Evolutionary conservation across 2,888 invertebrate genomes (phyloP).

Genomic region (Lasioglossum zephyrum): DNA sequence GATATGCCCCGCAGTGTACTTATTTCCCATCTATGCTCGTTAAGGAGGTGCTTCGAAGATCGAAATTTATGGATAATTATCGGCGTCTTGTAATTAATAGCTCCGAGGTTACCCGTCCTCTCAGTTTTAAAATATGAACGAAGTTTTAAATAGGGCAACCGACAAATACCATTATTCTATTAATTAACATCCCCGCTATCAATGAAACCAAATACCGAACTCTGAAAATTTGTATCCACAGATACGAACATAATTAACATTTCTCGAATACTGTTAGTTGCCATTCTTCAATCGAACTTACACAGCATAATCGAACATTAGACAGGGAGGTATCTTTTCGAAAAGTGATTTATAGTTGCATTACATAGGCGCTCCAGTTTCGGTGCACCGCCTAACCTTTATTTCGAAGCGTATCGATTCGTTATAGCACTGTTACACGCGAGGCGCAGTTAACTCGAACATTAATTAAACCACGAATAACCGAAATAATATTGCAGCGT

Average conservation of each 20-base stretch:
- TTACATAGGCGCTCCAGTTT: not conserved
- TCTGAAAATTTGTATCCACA: slow-evolving; percentile 13
- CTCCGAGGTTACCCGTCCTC: slow-evolving; percentile 23
- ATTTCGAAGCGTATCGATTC: slow-evolving; percentile 24
- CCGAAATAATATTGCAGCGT: not conserved
- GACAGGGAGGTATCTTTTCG: not conserved
- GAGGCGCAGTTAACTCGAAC: slow-evolving; percentile 23
- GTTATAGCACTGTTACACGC: not conserved
- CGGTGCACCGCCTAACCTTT: not conserved
- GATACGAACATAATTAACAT: not conserved
- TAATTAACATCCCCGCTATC: slow-evolving; percentile 15
- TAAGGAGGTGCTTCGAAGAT: not conserved
- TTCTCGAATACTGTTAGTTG: not conserved
- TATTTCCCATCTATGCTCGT: not conserved
- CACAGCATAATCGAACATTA: not conserved
- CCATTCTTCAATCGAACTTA: not conserved
- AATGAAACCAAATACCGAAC: not conserved
- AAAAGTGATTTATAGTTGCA: not conserved
- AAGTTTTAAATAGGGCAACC: not conserved
- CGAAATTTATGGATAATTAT: slow-evolving; percentile 62
- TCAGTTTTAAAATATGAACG: not conserved
- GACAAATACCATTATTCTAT: not conserved
- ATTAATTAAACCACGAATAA: slow-evolving; percentile 23
- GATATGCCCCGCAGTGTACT: not conserved
- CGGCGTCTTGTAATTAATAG: slow-evolving; percentile 13